Conservation (phyloP, 2,888 invertebrate genomes). For the Antheraea assamensis region DNA sequence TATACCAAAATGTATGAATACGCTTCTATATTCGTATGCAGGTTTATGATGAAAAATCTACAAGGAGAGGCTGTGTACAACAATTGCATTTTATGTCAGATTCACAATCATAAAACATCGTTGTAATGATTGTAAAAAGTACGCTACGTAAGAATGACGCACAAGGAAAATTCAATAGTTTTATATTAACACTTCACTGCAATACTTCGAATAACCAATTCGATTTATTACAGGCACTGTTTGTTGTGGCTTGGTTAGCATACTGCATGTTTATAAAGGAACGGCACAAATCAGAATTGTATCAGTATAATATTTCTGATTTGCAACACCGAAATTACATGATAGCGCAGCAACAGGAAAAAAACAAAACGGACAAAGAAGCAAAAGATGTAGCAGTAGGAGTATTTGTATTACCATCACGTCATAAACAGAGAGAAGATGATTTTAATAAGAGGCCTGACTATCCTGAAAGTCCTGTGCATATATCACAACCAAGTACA, state of each 20-base stretch:
- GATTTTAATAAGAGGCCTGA: slow-evolving; percentile 65
- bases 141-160: background rate
- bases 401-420: slow-evolving; percentile 64
- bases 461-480: slow-evolving; percentile 66
- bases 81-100: background rate
- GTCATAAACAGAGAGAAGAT: slow-evolving; percentile 57
- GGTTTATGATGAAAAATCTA: background rate
- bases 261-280: slow-evolving; percentile 75
- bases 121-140: background rate
- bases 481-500: slow-evolving; percentile 49
- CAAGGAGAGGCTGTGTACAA: background rate
- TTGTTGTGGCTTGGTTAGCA: slow-evolving; percentile 66
- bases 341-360: slow-evolving; percentile 46
- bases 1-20: no score
- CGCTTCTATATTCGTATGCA: no score
- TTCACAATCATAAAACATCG: background rate
- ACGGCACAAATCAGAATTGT: slow-evolving; percentile 60
- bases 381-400: slow-evolving; percentile 58
- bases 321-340: slow-evolving; percentile 53
- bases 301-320: slow-evolving; percentile 65
- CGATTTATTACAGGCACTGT: slow-evolving; percentile 53
- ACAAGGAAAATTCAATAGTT: background rate
- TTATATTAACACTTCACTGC: background rate
- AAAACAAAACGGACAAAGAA: slow-evolving; percentile 33
- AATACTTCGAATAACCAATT: background rate